Evolutionary conservation across 1,140 invertebrate genomes (phyloP), one percentile per base, ranked within the genome.

Genomic region (Meloidogyne chitwoodi): DNA sequence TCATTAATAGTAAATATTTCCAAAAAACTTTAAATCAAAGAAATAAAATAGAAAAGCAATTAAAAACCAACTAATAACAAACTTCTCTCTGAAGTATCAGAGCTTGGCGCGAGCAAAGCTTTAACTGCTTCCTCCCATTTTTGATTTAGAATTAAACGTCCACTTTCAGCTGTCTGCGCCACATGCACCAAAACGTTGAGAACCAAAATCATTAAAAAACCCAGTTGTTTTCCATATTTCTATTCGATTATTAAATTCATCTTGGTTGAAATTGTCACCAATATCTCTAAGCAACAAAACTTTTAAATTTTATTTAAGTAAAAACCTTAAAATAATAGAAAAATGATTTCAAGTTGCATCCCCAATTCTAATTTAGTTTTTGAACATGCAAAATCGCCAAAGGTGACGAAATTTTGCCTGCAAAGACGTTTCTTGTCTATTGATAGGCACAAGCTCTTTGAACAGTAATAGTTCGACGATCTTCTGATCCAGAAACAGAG

Each of bases 191-290:
- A 99, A 99, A 77, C 96, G 89, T 89, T 99, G 96, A 80, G 96
- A 88, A 0, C 96, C 96, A 89, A 93, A 99, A 88, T 98, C 99
- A 89, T 99, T 99, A 74, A 99, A 92, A 87, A 98, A 99, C 0
- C 96, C 96, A 62, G 90, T 89, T 2, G 91, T 89, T 73, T 90
- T 89, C 0, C 98, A 87, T 29, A 90, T 90, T 26, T 89, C 83
- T 81, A 96, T 89, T 0, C 91, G 90, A 62, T 87, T 80, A 31
- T 91, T 88, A 26, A 96, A 61, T 73, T 73, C 16, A 14, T 61
- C 90, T 10, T 91, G 90, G 77, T 92, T 90, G 0, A 89, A 77
- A 38, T 68, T 85, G 14, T 88, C 89, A 2, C 94, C 90, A 87
- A 93, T 92, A 77, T 93, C 92, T 73, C 29, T 82, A 81, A 73